Percentiles rank a stretch among this genome's conserved stretches.
Conservation (phyloP, 2,888 invertebrate species). For the Stratiomys singularior region DNA sequence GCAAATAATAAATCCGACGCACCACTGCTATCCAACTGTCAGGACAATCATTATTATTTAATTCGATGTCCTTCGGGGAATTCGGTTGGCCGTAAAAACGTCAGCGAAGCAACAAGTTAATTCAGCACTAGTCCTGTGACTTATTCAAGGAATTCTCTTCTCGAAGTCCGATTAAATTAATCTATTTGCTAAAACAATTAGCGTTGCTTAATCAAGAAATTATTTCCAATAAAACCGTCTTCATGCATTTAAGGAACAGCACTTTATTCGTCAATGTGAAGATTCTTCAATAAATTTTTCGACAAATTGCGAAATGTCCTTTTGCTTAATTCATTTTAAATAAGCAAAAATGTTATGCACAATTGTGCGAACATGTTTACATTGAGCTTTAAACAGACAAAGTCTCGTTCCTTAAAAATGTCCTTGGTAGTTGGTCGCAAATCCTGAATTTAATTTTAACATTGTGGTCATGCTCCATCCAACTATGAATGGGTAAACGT, state of each 20-base stretch:
- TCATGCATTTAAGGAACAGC: neutral
- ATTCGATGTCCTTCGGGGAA: neutral
- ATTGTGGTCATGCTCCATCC: neutral
- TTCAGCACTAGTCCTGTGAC: too few species aligned
- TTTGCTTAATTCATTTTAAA: neutral
- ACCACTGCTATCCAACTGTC: neutral
- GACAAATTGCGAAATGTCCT: neutral
- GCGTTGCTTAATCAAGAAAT: neutral
- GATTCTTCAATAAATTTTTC: neutral
- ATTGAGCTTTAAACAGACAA: neutral
- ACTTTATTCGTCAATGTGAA: neutral
- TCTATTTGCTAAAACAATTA: neutral
- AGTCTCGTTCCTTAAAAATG: neutral
- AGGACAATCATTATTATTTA: neutral
- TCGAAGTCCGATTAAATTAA: neutral
- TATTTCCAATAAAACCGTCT: neutral
- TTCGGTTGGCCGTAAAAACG: neutral
- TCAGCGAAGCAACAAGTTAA: neutral
- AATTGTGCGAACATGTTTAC: neutral
- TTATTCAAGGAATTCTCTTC: neutral
- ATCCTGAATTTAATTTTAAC: neutral
- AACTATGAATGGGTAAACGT: too few species aligned
- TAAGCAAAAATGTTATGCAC: neutral
- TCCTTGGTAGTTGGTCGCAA: constrained; percentile 12
- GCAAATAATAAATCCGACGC: neutral